These are phyloP conservation scores for Tortrix viridana DNA, from an alignment of 2,888 invertebrate species.

Conservation along the genomic window DNA sequence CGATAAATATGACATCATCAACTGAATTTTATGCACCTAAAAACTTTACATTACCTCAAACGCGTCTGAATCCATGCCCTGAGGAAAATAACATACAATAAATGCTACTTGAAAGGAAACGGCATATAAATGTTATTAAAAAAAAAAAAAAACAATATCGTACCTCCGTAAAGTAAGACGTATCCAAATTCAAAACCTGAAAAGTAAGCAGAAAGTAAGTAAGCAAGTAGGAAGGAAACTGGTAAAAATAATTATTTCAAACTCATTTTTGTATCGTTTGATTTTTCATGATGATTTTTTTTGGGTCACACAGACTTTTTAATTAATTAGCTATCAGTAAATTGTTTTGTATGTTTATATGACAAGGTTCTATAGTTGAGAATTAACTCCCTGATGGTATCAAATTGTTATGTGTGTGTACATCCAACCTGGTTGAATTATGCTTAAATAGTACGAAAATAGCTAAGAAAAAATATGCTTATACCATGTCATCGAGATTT, in stretches of 20 bases:
- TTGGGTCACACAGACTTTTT: too few species aligned
- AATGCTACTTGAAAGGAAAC: too few species aligned
- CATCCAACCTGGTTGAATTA: conserved; percentile 3
- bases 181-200: conserved; percentile 72
- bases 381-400: too few species aligned
- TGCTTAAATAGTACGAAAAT: conserved; percentile 14
- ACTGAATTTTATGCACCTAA: background rate
- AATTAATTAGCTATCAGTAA: too few species aligned
- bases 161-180: conserved; percentile 74
- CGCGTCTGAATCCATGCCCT: conserved; percentile 73
- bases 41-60: conserved; percentile 59
- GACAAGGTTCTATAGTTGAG: too few species aligned
- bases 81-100: conserved; percentile 45
- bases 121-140: too few species aligned
- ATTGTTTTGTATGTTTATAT: too few species aligned
- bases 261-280: too few species aligned
- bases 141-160: conserved; percentile 34
- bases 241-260: too few species aligned
- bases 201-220: conserved; percentile 45
- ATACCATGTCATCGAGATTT: conserved; percentile 69
- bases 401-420: too few species aligned
- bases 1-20: too few species aligned
- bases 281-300: too few species aligned
- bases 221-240: background rate
- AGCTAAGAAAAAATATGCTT: conserved; percentile 45